Evolutionary conservation across 1,140 invertebrate genomes (phyloP), one percentile per base, ranked within the genome.

Genomic region (Maconellicoccus hirsutus): DNA sequence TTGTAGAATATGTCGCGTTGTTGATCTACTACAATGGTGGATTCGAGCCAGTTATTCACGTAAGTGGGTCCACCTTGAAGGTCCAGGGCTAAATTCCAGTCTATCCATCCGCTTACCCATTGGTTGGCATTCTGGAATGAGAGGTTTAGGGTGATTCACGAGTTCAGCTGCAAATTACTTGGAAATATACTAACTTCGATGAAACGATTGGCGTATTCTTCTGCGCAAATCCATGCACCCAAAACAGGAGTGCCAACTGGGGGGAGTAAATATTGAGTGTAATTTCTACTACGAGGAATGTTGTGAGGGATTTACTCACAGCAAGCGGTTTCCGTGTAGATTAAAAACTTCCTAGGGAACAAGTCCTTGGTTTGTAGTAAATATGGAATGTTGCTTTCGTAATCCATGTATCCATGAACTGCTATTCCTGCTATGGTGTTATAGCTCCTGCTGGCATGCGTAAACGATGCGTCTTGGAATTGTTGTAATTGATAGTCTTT

Each of bases 11-110:
- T 86, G 72, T 81, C 79, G 19, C 81, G 76, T 10, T 81, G 80
- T 0, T 82, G 78, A 75, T 90, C 87, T 0, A 92, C 85, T 70
- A 95, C 83, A 29, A 95, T 86, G 0, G 92, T 83, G 0, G 90
- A 80, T 77, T 94, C 92, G 0, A 92, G 88, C 75, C 81, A 84
- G 76, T 93, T 91, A 1, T 86, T 77, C 0, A 84, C 84, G 85
- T 87, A 93, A 76, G 88, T 94, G 0, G 92, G 92, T 1, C 92
- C 92, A 63, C 93, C 93, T n/a, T 80, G 75, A 75, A 84, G 79
- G 77, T 92, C 83, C 16, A 96, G 78, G 22, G 86, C 88, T 0
- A 96, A 79, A 79, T 96, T 96, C 94, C 93, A 96, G 77, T 96
- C 93, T 1, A 91, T 82, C 91, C 91, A 94, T 1, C 89, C 87